Conservation (phyloP, 2,113 vertebrate genomes). For the Myrmecobius fasciatus region DNA sequence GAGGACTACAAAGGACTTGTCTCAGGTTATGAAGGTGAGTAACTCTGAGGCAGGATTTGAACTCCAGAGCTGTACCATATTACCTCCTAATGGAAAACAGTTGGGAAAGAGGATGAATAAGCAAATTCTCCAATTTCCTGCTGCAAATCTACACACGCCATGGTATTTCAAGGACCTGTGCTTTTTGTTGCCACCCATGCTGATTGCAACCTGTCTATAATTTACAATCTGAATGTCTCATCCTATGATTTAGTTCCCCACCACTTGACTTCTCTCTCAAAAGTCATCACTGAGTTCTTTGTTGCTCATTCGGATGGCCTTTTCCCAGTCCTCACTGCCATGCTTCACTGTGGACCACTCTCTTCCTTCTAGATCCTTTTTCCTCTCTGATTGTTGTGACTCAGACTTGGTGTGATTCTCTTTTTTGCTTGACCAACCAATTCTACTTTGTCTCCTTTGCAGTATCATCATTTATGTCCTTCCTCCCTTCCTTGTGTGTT, state of each 20-base stretch:
- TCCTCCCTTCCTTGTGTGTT: not conserved
- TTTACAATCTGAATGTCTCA: not conserved
- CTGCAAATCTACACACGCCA: not conserved
- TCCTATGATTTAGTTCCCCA: not conserved
- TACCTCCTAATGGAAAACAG: not conserved
- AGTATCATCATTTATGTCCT: not conserved
- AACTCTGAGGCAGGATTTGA: not conserved
- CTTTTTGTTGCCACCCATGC: not conserved
- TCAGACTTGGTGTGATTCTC: not conserved
- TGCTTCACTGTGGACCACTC: not conserved
- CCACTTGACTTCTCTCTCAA: not conserved
- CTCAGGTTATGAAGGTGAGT: not conserved
- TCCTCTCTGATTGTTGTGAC: not conserved
- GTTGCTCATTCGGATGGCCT: not conserved
- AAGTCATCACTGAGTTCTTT: not conserved
- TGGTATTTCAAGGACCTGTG: not conserved
- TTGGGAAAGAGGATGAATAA: not conserved
- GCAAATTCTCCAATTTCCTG: not conserved
- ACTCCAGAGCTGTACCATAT: not conserved
- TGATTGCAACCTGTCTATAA: not conserved
- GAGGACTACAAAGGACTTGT: not conserved
- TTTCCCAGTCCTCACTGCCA: not conserved
- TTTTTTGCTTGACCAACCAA: not conserved
- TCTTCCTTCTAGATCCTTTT: not conserved
- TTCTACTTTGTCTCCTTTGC: not conserved